Percentiles rank a stretch among this genome's conserved stretches.
Evolutionary conservation across 2,797 vertebrate species (phyloP).

Genomic region (Propithecus deckenii): DNA sequence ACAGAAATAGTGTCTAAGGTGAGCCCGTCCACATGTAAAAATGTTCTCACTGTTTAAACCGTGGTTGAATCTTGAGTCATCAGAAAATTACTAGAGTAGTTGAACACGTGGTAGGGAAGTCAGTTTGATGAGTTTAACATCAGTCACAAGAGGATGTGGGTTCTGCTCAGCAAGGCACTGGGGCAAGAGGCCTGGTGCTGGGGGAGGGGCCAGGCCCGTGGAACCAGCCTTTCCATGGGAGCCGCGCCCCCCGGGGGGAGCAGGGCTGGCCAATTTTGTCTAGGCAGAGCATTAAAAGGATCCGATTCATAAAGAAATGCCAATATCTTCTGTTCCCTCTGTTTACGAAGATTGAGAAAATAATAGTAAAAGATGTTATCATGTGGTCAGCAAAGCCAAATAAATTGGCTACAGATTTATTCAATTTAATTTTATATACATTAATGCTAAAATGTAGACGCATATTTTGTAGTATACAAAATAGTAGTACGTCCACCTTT

Average conservation of each 20-base stretch:
- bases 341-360: neutral
- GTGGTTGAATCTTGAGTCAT: neutral
- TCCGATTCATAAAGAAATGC: neutral
- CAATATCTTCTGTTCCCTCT: neutral
- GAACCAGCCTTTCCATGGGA: neutral
- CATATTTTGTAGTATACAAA: neutral
- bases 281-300: neutral
- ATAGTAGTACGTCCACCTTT: neutral
- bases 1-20: conserved; percentile 92
- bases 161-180: neutral
- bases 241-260: rapidly evolving
- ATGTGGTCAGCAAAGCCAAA: neutral
- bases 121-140: neutral
- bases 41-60: neutral
- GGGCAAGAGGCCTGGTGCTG: neutral
- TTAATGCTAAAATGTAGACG: neutral
- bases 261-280: neutral
- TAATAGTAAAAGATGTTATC: neutral
- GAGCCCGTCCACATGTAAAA: neutral
- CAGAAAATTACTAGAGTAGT: neutral
- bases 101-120: neutral
- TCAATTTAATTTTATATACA: neutral
- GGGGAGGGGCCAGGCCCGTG: neutral
- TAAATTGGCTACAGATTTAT: neutral
- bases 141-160: neutral